These are phyloP conservation scores for Eulithis prunata DNA, from an alignment of 2,888 invertebrate species.

Conservation along the genomic window DNA sequence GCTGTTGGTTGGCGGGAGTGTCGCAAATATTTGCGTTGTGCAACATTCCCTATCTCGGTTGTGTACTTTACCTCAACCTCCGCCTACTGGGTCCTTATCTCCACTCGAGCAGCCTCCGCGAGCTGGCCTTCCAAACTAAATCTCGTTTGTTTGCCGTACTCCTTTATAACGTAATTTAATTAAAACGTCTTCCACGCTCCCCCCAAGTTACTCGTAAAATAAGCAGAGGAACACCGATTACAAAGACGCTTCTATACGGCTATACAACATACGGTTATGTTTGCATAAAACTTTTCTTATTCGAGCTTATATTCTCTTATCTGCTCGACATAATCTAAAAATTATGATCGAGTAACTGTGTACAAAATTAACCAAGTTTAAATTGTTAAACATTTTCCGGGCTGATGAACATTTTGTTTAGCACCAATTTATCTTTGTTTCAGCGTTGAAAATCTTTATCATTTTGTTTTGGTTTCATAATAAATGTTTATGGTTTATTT, in stretches of 20 bases:
- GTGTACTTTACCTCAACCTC: slow-evolving; percentile 67
- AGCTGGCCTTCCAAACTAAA: slow-evolving; percentile 61
- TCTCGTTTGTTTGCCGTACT: slow-evolving; percentile 61
- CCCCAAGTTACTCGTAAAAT: slow-evolving; percentile 31
- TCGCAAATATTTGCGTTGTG: slow-evolving; percentile 70
- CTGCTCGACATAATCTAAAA: slow-evolving; percentile 27
- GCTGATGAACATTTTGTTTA: slow-evolving; percentile 16
- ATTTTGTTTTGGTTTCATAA: slow-evolving; percentile 13
- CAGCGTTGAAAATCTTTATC: slow-evolving; percentile 11
- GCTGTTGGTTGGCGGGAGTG: slow-evolving; percentile 42
- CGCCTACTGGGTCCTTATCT: slow-evolving; percentile 68
- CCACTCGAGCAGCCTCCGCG: slow-evolving; percentile 57
- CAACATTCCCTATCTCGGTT: slow-evolving; percentile 65
- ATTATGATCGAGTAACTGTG: slow-evolving; percentile 31
- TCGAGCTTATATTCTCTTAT: slow-evolving; percentile 26
- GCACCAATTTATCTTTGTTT: slow-evolving; percentile 15
- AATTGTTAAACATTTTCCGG: slow-evolving; percentile 22
- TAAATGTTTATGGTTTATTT: slow-evolving; percentile 12
- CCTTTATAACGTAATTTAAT: slow-evolving; percentile 67
- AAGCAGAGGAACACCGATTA: slow-evolving; percentile 29
- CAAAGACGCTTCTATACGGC: slow-evolving; percentile 27
- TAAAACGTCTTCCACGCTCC: slow-evolving; percentile 57
- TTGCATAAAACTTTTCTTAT: slow-evolving; percentile 36
- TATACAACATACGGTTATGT: slow-evolving; percentile 27
- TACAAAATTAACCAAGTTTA: slow-evolving; percentile 28